Conservation (phyloP, 64 coral and sea anemone genomes). For the Trachythela sp. region DNA sequence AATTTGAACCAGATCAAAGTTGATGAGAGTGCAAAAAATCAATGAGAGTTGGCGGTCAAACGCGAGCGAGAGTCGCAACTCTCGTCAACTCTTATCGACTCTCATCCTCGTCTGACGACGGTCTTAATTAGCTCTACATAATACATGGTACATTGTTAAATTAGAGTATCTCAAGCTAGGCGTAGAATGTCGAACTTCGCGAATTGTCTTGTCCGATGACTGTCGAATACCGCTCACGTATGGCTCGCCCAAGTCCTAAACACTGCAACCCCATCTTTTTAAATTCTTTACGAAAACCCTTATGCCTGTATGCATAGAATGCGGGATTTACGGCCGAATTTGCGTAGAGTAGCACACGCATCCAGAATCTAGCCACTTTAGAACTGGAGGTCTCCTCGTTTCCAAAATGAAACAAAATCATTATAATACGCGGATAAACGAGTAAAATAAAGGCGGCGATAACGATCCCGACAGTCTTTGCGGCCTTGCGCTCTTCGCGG, state of each 20-base stretch:
- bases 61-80: too few species aligned
- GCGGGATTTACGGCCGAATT: slow-evolving; percentile 70
- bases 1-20: too few species aligned
- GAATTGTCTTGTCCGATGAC: neutral
- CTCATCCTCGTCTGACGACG: too few species aligned
- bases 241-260: neutral
- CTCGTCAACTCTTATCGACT: too few species aligned
- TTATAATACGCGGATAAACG: slow-evolving; percentile 74
- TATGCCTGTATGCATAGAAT: slow-evolving; percentile 73
- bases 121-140: too few species aligned
- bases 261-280: slow-evolving; percentile 48
- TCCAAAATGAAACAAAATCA: slow-evolving; percentile 69
- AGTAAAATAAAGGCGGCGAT: slow-evolving; percentile 68
- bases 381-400: slow-evolving; percentile 27
- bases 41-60: too few species aligned
- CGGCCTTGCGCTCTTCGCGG: slow-evolving; percentile 65
- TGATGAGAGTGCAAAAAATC: too few species aligned
- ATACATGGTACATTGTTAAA: too few species aligned
- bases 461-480: slow-evolving; percentile 73
- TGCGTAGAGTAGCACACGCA: slow-evolving; percentile 63
- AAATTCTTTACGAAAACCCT: slow-evolving; percentile 70
- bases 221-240: neutral
- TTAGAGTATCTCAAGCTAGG: neutral
- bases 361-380: slow-evolving; percentile 70
- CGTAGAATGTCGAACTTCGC: neutral